Conservation (phyloP, 2,888 invertebrate genomes). For the Ophonus ardosiacus region DNA sequence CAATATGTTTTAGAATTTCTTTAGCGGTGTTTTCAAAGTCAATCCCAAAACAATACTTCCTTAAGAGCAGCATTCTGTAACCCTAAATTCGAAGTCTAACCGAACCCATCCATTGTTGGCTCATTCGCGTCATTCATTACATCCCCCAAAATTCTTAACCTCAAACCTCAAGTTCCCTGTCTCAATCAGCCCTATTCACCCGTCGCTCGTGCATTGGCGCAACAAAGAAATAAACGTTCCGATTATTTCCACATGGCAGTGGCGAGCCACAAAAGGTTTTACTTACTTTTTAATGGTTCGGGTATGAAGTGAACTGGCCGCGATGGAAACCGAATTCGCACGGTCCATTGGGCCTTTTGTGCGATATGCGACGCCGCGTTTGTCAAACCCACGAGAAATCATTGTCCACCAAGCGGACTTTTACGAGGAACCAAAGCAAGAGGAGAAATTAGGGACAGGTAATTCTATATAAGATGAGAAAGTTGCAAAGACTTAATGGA, state of each 20-base stretch:
- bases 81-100: neutral
- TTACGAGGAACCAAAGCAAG: conserved; percentile 11
- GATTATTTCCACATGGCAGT: conserved; percentile 61
- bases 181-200: conserved; percentile 58
- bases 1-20: neutral
- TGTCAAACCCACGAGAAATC: conserved; percentile 57
- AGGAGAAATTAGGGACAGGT: no score
- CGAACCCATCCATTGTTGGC: neutral
- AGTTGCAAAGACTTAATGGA: neutral
- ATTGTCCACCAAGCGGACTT: conserved; percentile 52
- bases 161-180: neutral
- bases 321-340: conserved; percentile 54
- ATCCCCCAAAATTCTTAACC: neutral
- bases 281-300: conserved; percentile 63
- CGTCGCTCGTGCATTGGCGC: conserved; percentile 7
- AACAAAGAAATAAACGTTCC: conserved; percentile 60
- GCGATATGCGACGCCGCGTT: conserved; percentile 53
- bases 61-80: neutral
- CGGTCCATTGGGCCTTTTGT: conserved; percentile 60
- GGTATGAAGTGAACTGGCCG: conserved; percentile 53
- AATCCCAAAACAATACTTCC: neutral
- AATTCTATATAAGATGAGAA: no score
- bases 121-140: neutral
- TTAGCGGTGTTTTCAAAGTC: neutral
- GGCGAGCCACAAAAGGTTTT: conserved; percentile 59